Conservation (phyloP, 2,797 vertebrate species). For the Florisuga fusca region DNA sequence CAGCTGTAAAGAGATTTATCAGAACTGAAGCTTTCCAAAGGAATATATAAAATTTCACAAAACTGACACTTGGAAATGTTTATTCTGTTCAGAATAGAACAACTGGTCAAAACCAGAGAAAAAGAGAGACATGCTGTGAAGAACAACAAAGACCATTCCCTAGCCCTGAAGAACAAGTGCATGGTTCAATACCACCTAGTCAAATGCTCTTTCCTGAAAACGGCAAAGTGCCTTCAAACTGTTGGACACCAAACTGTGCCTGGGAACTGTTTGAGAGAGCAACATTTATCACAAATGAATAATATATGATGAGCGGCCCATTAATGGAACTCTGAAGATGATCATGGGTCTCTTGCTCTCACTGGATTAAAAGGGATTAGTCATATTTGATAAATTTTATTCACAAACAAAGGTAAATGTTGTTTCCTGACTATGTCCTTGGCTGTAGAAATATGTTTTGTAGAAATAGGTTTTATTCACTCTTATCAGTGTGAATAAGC, state of each 20-base stretch:
- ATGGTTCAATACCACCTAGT: not conserved
- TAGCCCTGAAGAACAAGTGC: not conserved
- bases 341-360: not conserved
- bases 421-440: not conserved
- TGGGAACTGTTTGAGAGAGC: not conserved
- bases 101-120: not conserved
- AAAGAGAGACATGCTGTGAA: fast-evolving
- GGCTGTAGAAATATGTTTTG: not conserved
- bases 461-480: no score
- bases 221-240: not conserved
- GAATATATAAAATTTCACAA: not conserved
- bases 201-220: not conserved
- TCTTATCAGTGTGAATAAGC: not conserved
- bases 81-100: not conserved
- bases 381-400: not conserved
- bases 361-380: not conserved
- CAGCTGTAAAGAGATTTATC: not conserved
- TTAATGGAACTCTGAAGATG: not conserved
- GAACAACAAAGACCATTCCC: not conserved
- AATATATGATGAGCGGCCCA: fast-evolving
- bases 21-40: not conserved
- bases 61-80: not conserved
- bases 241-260: not conserved
- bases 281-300: not conserved
- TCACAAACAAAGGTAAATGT: not conserved